A percentile compares a stretch with the other conserved stretches of the same genome.
Conservation (phyloP, 30 jellyfish, hydroid and myxozoan genomes). For the Aurelia coerulea region DNA sequence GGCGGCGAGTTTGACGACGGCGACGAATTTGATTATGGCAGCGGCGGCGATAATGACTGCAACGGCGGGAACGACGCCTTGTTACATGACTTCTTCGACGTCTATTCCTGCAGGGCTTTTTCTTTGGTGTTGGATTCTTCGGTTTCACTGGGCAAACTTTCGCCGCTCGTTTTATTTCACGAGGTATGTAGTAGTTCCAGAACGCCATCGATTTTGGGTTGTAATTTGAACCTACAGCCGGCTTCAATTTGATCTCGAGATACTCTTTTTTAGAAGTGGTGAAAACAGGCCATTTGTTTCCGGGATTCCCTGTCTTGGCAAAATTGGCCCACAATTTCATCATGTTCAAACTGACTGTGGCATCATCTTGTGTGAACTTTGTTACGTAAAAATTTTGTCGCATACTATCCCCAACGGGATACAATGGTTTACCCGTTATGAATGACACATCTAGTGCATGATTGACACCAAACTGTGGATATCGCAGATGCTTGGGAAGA, state of each 20-base stretch:
- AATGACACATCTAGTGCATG: slow-evolving; percentile 9
- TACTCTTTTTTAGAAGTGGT: background rate
- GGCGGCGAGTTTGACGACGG: background rate
- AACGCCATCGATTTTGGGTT: slow-evolving; percentile 33
- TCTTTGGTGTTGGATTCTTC: no score
- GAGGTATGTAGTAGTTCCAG: slow-evolving; percentile 29
- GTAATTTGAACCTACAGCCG: slow-evolving; percentile 5
- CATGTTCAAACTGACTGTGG: slow-evolving; percentile 7
- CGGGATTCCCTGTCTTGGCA: slow-evolving; percentile 48
- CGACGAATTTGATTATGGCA: background rate
- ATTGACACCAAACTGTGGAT: background rate
- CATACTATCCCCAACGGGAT: background rate
- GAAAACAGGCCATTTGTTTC: slow-evolving; percentile 31
- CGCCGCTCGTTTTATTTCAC: no score
- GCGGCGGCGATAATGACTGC: background rate
- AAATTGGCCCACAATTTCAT: slow-evolving; percentile 67
- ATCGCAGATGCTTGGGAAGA: background rate
- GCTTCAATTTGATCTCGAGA: slow-evolving; percentile 19
- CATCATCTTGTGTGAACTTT: slow-evolving; percentile 27
- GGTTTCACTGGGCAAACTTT: no score
- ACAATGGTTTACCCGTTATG: slow-evolving; percentile 15
- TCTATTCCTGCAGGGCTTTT: no score
- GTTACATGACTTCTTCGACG: no score
- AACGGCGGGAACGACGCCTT: no score
- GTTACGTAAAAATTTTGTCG: background rate